Conservation (phyloP, 2,797 vertebrate genomes). For the Oceanodroma leucorhoa region DNA sequence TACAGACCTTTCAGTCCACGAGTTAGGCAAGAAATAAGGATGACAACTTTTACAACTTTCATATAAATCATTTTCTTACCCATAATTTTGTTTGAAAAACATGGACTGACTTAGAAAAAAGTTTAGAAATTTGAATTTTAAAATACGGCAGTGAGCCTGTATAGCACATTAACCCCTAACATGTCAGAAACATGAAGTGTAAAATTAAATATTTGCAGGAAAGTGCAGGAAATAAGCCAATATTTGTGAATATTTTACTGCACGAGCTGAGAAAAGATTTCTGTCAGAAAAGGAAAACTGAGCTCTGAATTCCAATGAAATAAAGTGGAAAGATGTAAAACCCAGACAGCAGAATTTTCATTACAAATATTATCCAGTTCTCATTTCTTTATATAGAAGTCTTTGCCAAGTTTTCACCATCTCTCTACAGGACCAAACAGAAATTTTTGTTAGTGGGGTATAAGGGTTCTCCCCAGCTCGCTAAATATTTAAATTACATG, state of each 20-base stretch:
- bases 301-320: background rate
- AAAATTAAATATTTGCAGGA: background rate
- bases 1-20: background rate
- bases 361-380: background rate
- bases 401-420: background rate
- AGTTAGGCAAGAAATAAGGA: background rate
- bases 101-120: background rate
- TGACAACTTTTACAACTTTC: background rate
- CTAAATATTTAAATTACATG: no score
- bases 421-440: background rate
- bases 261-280: background rate
- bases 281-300: background rate
- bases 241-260: background rate
- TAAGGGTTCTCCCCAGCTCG: background rate
- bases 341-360: background rate
- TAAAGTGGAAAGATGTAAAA: background rate
- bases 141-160: background rate
- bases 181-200: fast-evolving
- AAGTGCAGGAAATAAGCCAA: background rate
- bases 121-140: background rate
- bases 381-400: background rate
- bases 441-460: background rate
- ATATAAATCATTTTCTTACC: background rate
- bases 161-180: background rate
- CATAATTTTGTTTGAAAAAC: background rate